Conservation (phyloP, 1,140 invertebrate species). For the Chelonus insularis region DNA sequence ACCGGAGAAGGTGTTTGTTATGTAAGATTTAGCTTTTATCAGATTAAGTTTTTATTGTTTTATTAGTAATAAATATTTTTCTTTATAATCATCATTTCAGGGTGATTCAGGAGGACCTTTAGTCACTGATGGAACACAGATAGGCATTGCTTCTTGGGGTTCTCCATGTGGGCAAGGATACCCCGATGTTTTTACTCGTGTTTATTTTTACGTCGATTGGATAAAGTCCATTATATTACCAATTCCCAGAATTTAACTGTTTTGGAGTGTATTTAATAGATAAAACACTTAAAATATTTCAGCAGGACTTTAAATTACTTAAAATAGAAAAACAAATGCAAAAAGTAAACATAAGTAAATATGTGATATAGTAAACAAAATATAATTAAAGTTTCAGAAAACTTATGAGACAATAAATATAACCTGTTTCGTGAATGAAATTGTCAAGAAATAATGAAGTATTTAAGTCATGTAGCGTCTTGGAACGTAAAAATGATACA, state of each 20-base stretch:
- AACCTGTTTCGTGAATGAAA: neutral
- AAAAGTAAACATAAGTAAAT: too few relatives aligned
- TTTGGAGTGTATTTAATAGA: too few relatives aligned
- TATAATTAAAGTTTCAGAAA: neutral
- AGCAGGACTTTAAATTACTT: neutral
- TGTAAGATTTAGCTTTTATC: slow-evolving; percentile 16
- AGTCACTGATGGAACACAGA: slow-evolving; percentile 45
- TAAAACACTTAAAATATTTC: too few relatives aligned
- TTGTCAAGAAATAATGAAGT: neutral
- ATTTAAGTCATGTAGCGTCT: slow-evolving; percentile 5
- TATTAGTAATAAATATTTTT: slow-evolving; percentile 4
- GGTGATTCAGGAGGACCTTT: slow-evolving; percentile 60
- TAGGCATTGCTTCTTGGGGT: slow-evolving; percentile 65
- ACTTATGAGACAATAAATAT: neutral
- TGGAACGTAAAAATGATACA: neutral
- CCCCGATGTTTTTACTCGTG: slow-evolving; percentile 65
- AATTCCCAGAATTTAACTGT: too few relatives aligned
- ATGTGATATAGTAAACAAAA: too few relatives aligned
- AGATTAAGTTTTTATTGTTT: neutral
- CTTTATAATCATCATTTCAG: slow-evolving; percentile 32
- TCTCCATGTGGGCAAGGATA: slow-evolving; percentile 59
- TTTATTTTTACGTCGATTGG: slow-evolving; percentile 52
- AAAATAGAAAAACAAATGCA: too few relatives aligned
- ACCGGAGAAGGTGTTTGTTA: slow-evolving; percentile 23
- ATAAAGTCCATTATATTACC: slow-evolving; percentile 28